These are phyloP conservation scores for Drosophila borealis DNA, from an alignment of 2,888 invertebrate genomes.

Conservation along the genomic window DNA sequence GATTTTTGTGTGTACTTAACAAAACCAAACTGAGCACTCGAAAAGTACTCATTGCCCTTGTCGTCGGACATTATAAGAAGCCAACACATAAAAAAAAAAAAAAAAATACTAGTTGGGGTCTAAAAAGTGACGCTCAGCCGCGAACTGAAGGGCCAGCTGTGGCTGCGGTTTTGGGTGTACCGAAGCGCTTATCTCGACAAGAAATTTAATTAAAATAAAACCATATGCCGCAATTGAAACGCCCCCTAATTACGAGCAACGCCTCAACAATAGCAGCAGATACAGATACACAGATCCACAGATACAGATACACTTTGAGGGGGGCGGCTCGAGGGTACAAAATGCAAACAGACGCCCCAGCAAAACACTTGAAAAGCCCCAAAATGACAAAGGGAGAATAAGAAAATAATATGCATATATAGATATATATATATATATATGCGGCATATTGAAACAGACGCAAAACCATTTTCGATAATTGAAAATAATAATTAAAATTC, in stretches of 20 bases:
- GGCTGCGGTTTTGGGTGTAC: conserved; percentile 8
- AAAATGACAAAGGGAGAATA: conserved; percentile 1
- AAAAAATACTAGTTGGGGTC: background rate
- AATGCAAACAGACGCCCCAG: conserved; percentile 34
- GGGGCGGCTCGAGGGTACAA: conserved; percentile 6
- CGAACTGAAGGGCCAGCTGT: conserved; percentile 19
- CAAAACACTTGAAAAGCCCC: conserved; percentile 59
- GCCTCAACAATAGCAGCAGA: conserved; percentile 18
- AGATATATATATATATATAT: conserved; percentile 17
- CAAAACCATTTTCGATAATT: conserved; percentile 80
- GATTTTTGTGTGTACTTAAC: conserved; percentile 17
- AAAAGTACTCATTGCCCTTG: conserved; percentile 16
- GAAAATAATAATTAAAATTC: conserved; percentile 83
- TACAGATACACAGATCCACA: conserved; percentile 21
- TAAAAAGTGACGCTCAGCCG: background rate
- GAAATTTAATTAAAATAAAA: conserved; percentile 72
- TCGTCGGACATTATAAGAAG: conserved; percentile 5
- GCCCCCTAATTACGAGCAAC: conserved; percentile 62
- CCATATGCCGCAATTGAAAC: conserved; percentile 70
- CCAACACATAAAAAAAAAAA: background rate
- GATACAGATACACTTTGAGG: conserved; percentile 21
- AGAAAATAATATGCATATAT: background rate
- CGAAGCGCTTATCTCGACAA: conserved; percentile 48
- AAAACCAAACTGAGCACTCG: background rate
- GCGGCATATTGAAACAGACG: conserved; percentile 52